Evolutionary conservation across 1,140 invertebrate genomes (phyloP), one percentile per base, ranked within the genome.

Genomic region (Whitmania pigra): DNA sequence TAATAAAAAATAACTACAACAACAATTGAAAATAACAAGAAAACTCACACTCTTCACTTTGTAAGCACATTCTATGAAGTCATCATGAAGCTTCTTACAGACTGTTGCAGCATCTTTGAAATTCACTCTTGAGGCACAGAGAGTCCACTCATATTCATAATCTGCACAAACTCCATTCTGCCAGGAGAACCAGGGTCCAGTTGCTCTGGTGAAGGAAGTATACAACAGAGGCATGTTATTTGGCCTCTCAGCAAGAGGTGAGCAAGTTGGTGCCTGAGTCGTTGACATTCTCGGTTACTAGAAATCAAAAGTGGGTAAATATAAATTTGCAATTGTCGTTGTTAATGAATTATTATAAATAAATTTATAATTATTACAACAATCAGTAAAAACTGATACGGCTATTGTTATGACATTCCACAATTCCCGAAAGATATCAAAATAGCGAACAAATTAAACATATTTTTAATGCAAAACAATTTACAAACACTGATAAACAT

Each of bases 31-130:
- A 36, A 36, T 36, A 36, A 36, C 6, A n/a, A 11, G 2, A 27
- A 53, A n/a, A 49, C 67, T 29, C 49, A 73, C 73, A 5, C 49
- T 40, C 60, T 73, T 73, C 13, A 57, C 36, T n/a, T 53, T 27
- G 31, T 53, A 71, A 40, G 55, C 54, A 71, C 73, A 73, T 31
- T 73, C 68, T 11, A 60, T 31, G 53, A 73, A 71, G 43, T 73
- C 73, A 29, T 73, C 73, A 54, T 55, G 40, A 55, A 70, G 60
- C n/a, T 73, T 63, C 53, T 67, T 71, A 67, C 73, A 73, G 17
- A 70, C 73, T 55, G 20, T 73, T 31, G 25, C 36, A n/a, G 53
- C 73, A n/a, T 43, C 18, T 13, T 60, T 43, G 27, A 43, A 27
- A 29, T 55, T 69, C 60, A 73, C 73, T 49, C 68, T 31, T 29